Evolutionary conservation across 1,140 invertebrate genomes (phyloP).

Genomic region (Penaeus japonicus): DNA sequence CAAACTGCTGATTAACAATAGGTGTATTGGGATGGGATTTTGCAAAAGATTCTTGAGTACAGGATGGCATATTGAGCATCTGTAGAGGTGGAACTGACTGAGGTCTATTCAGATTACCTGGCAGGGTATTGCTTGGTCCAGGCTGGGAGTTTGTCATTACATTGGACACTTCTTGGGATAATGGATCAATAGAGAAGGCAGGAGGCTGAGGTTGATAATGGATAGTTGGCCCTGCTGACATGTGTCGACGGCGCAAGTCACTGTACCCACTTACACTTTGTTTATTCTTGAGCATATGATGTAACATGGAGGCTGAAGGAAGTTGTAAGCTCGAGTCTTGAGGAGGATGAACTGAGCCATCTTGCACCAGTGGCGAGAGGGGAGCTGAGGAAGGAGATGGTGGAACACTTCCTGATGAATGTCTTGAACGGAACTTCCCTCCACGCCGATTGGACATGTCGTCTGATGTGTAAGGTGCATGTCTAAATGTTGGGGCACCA

Average conservation of each 20-base stretch:
- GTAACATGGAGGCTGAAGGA: slow-evolving; percentile 30
- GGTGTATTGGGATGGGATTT: slow-evolving; percentile 60
- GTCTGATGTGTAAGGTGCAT: slow-evolving; percentile 60
- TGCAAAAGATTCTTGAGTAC: slow-evolving; percentile 38
- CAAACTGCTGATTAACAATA: slow-evolving; percentile 61
- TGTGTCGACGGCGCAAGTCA: slow-evolving; percentile 60
- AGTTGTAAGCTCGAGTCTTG: slow-evolving; percentile 36
- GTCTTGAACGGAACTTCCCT: slow-evolving; percentile 47
- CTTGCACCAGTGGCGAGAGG: slow-evolving; percentile 60
- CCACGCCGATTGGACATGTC: slow-evolving; percentile 45
- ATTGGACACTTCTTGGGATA: slow-evolving; percentile 66
- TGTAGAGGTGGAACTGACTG: slow-evolving; percentile 79
- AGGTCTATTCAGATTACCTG: slow-evolving; percentile 68
- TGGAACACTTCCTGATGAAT: slow-evolving; percentile 60
- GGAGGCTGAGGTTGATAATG: slow-evolving; percentile 55
- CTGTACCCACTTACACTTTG: slow-evolving; percentile 15
- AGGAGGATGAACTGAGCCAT: slow-evolving; percentile 21
- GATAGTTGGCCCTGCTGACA: slow-evolving; percentile 60
- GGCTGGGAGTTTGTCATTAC: slow-evolving; percentile 66
- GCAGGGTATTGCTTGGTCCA: slow-evolving; percentile 6
- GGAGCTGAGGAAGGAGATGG: slow-evolving; percentile 61
- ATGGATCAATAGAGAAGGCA: slow-evolving; percentile 28
- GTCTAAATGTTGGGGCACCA: slow-evolving; percentile 58
- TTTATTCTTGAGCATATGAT: slow-evolving; percentile 52
- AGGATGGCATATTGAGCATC: slow-evolving; percentile 63